A percentile compares a stretch with the other conserved stretches of the same genome.
Conservation (phyloP, 2,888 invertebrate species). For the Epirrhoe tristata region DNA sequence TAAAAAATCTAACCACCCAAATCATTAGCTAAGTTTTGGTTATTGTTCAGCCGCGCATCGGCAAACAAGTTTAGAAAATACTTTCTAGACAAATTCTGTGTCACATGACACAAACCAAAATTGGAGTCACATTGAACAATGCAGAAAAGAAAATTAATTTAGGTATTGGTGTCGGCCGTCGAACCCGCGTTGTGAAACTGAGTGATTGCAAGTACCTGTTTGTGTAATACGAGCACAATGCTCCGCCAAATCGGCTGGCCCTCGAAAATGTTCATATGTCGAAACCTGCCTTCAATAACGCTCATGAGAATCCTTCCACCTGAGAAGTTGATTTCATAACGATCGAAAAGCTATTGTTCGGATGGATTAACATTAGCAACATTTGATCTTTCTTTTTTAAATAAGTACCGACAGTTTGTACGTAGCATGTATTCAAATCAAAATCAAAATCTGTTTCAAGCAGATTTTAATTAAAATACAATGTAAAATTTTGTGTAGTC, state of each 20-base stretch:
- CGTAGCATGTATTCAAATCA: neutral
- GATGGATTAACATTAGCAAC: constrained; percentile 33
- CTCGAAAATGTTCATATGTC: constrained; percentile 76
- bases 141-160: constrained; percentile 84
- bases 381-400: constrained; percentile 11
- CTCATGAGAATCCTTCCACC: constrained; percentile 49
- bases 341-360: constrained; percentile 39
- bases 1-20: constrained; percentile 17
- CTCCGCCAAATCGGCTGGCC: constrained; percentile 74
- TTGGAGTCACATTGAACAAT: constrained; percentile 79
- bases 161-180: constrained; percentile 84
- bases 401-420: neutral
- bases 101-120: constrained; percentile 70
- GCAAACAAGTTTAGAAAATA: constrained; percentile 54
- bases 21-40: constrained; percentile 12
- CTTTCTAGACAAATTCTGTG: constrained; percentile 62
- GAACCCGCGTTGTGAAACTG: constrained; percentile 82
- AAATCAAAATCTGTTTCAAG: no score
- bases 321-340: constrained; percentile 42
- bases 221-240: constrained; percentile 82
- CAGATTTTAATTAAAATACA: neutral
- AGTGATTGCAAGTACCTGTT: constrained; percentile 79
- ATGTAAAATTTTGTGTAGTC: neutral
- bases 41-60: constrained; percentile 21
- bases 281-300: constrained; percentile 60